A percentile compares a stretch with the other conserved stretches of the same genome.
Conservation (phyloP, 2,797 vertebrate genomes). For the Sebastes goodei region DNA sequence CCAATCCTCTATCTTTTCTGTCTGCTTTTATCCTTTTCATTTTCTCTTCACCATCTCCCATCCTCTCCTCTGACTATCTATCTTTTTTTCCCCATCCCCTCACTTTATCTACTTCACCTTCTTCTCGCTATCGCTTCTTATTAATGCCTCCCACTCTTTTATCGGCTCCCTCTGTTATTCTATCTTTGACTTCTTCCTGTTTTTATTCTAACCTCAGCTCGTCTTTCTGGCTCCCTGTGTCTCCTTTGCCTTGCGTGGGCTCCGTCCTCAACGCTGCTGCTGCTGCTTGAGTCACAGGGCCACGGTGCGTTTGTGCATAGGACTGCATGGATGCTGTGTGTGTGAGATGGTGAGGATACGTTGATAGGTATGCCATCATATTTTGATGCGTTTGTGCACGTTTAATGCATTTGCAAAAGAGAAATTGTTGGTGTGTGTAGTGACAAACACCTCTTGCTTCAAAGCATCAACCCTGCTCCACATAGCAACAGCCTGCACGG, state of each 20-base stretch:
- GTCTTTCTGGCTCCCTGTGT: neutral
- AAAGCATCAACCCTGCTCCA: conserved; percentile 58
- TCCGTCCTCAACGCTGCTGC: neutral
- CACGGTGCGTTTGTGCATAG: neutral
- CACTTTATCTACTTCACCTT: conserved; percentile 9
- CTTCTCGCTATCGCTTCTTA: conserved; percentile 1
- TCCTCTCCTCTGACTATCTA: neutral
- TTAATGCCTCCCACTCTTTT: conserved; percentile 4
- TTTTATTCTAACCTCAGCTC: conserved; percentile 18
- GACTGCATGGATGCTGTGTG: neutral
- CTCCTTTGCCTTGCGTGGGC: conserved; percentile 3
- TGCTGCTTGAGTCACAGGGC: neutral
- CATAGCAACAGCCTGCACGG: conserved; percentile 69
- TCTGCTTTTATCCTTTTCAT: neutral
- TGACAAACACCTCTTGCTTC: conserved; percentile 24
- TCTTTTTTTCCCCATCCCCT: neutral
- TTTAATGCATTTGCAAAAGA: neutral
- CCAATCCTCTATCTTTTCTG: neutral
- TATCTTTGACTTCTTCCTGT: conserved; percentile 22
- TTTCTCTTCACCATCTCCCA: neutral
- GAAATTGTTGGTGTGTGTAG: neutral
- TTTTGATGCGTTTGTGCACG: neutral
- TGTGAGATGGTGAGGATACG: neutral
- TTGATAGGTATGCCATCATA: neutral
- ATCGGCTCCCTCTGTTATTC: neutral